phyloP scores from a whole-genome alignment of 2,888 invertebrate species.

The Diplazon laetatorius region DNA sequence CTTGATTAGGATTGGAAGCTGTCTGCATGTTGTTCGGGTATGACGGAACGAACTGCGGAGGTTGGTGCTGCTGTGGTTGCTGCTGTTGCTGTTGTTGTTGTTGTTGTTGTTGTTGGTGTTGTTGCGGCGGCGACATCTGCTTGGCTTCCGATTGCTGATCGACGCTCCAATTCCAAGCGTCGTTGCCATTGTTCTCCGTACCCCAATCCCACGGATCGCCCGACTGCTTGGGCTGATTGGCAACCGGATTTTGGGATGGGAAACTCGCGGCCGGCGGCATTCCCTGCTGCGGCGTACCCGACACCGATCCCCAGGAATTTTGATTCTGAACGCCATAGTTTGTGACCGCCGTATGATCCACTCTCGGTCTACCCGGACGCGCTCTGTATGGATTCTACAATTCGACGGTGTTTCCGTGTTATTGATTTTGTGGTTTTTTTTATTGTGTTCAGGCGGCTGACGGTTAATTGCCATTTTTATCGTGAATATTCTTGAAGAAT shows the following conservation, averaged over 20 bases:
- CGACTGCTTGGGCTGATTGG: conserved; percentile 68
- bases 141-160: conserved; percentile 77
- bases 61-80: conserved; percentile 55
- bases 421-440: too few relatives aligned
- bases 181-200: conserved; percentile 75
- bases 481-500: background rate
- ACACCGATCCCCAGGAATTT: conserved; percentile 74
- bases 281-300: conserved; percentile 66
- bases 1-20: conserved; percentile 70
- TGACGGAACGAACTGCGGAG: conserved; percentile 67
- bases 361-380: conserved; percentile 74
- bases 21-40: conserved; percentile 73
- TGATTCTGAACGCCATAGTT: conserved; percentile 76
- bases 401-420: background rate
- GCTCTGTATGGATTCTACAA: conserved; percentile 80
- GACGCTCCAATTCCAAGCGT: conserved; percentile 81
- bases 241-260: conserved; percentile 62
- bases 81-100: conserved; percentile 56
- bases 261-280: conserved; percentile 66
- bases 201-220: conserved; percentile 78
- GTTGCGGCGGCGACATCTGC: conserved; percentile 60
- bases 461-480: background rate
- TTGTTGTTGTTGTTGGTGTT: conserved; percentile 57
- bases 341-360: conserved; percentile 72
- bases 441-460: too few relatives aligned